Evolutionary conservation across 2,888 invertebrate genomes (phyloP), one percentile per base, ranked within the genome.

Genomic region (Mechanitis messenoides): DNA sequence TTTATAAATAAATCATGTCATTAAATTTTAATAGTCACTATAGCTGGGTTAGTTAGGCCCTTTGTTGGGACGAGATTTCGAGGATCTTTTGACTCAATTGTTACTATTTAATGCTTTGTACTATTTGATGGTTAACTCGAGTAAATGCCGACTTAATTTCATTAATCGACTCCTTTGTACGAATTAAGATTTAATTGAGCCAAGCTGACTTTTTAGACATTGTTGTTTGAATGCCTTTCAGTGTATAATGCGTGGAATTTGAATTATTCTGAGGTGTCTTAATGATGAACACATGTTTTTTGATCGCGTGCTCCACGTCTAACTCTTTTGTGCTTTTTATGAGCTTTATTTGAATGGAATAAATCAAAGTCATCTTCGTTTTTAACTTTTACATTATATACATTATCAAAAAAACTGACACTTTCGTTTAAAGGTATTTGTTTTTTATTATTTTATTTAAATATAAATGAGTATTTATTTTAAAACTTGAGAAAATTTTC

Each of bases 11-110:
- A 88, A 90, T 90, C 90, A 90, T 89, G 88, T 90, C 90, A 89
- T 89, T 90, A 89, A 88, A 88, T 85, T 88, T 89, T 90, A 89
- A 90, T 89, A 90, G 90, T 90, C 90, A 90, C 86, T 79, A 83
- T 75, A 74, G 79, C 74, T 74, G 84, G 76, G 88, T 88, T 89
- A 89, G 89, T 89, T 88, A 88, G 84, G 79, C 77, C 87, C 77
- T 88, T 90, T 88, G 88, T 89, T 88, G 82, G 68, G 71, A 72
- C 70, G 76, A 79, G 77, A 68, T 70, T 80, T 84, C 77, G 83
- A 84, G 81, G 73, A 80, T 82, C 83, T 78, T 87, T 87, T 85
- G 75, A 82, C 77, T 79, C 81, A 86, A 88, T 90, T 89, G 90
- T 89, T 85, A 87, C 87, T 85, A 87, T 87, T 87, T 86, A 84